Evolutionary conservation across 2,888 invertebrate species (phyloP).

Genomic region (Hemithea aestivaria): DNA sequence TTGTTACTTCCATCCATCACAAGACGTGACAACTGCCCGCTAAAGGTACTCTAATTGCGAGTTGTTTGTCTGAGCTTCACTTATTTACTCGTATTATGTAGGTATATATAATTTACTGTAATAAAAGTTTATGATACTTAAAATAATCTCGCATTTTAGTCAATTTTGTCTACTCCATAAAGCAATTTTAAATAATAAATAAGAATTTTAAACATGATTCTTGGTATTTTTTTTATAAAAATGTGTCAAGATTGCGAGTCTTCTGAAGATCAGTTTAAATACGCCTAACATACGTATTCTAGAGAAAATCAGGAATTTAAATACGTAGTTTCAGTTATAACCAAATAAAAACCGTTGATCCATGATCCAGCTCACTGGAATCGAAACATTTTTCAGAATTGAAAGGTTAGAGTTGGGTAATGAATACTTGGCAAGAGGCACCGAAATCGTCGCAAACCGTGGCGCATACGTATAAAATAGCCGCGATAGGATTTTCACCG

Average conservation of each 20-base stretch:
- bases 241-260: no score
- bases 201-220: no score
- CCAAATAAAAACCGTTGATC: constrained; percentile 1
- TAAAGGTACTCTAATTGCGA: constrained; percentile 48
- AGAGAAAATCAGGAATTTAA: not conserved
- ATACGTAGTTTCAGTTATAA: not conserved
- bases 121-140: no score
- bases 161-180: no score
- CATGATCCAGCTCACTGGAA: constrained; percentile 10
- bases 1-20: constrained; percentile 46
- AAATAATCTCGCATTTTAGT: no score
- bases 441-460: constrained; percentile 30
- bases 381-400: constrained; percentile 16
- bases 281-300: no score
- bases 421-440: constrained; percentile 33
- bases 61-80: no score
- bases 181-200: no score
- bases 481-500: constrained; percentile 41
- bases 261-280: no score
- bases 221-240: no score
- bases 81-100: no score
- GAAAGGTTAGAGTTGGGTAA: constrained; percentile 23
- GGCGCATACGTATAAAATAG: constrained; percentile 38
- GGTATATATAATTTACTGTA: no score
- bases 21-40: constrained; percentile 49